Evolutionary conservation across 2,113 vertebrate genomes (phyloP).

Genomic region (Microcebus griseorufus): DNA sequence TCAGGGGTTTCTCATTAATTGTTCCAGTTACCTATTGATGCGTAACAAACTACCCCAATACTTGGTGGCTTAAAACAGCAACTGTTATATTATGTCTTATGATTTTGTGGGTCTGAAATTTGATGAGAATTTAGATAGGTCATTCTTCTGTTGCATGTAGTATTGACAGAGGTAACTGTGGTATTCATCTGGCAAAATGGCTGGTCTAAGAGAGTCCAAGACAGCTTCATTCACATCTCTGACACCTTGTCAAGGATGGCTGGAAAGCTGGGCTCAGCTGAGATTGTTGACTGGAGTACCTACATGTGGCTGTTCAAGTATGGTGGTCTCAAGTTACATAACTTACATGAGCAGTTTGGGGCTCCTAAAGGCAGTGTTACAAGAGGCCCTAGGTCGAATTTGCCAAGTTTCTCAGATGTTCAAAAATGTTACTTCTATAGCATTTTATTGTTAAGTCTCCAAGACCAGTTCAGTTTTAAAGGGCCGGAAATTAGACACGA

Average conservation of each 20-base stretch:
- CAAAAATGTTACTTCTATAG: conserved; percentile 10
- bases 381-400: background rate
- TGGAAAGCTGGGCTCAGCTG: background rate
- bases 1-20: conserved; percentile 17
- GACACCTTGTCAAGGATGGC: background rate
- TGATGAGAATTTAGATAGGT: background rate
- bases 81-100: background rate
- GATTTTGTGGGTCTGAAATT: conserved; percentile 14
- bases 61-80: background rate
- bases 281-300: background rate
- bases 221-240: conserved; percentile 1
- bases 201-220: background rate
- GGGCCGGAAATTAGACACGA: background rate
- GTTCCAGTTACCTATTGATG: background rate
- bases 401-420: background rate
- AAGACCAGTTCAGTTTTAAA: background rate
- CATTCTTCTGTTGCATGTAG: background rate
- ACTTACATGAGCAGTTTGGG: background rate
- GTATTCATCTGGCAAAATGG: background rate
- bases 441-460: conserved; percentile 10
- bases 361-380: background rate
- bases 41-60: conserved; percentile 2
- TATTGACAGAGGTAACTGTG: background rate
- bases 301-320: background rate
- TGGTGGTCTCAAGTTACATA: background rate